These are phyloP conservation scores for Limulus polyphemus DNA, from an alignment of 2,888 invertebrate species.

Conservation along the genomic window DNA sequence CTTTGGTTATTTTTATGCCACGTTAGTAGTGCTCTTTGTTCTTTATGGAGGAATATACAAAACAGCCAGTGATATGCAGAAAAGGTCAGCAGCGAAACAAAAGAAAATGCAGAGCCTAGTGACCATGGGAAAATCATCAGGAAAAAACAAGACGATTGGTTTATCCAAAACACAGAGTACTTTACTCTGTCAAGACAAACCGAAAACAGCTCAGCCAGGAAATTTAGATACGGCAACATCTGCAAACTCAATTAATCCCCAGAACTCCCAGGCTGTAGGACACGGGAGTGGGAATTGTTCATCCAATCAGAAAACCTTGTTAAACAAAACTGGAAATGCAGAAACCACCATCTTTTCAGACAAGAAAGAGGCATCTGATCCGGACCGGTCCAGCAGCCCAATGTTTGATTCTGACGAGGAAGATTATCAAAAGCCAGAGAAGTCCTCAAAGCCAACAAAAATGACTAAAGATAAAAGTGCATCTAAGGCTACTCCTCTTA, in stretches of 20 bases:
- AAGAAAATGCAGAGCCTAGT: conserved; percentile 92
- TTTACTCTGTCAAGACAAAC: conserved; percentile 56
- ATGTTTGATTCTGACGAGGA: conserved; percentile 94
- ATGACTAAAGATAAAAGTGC: background rate
- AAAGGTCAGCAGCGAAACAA: conserved; percentile 90
- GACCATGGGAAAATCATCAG: conserved; percentile 48
- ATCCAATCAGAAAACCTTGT: conserved; percentile 48
- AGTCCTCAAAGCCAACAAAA: conserved; percentile 3
- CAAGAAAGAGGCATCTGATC: conserved; percentile 40
- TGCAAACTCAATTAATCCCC: conserved; percentile 25
- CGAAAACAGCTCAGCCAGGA: conserved; percentile 36
- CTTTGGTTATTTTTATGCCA: conserved; percentile 95
- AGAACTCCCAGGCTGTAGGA: conserved; percentile 11
- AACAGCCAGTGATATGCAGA: conserved; percentile 93
- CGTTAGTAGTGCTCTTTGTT: conserved; percentile 83
- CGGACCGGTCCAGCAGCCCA: conserved; percentile 74
- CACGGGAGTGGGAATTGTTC: conserved; percentile 10
- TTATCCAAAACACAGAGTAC: conserved; percentile 61
- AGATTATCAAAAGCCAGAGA: conserved; percentile 13
- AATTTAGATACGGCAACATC: too few species aligned
- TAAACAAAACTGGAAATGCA: conserved; percentile 44
- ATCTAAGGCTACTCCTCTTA: background rate
- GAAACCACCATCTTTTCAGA: conserved; percentile 37
- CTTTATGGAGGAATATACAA: conserved; percentile 95
- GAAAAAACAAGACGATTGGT: conserved; percentile 49